Conservation (phyloP, 2,113 vertebrate genomes). For the Anguilla japonica region DNA sequence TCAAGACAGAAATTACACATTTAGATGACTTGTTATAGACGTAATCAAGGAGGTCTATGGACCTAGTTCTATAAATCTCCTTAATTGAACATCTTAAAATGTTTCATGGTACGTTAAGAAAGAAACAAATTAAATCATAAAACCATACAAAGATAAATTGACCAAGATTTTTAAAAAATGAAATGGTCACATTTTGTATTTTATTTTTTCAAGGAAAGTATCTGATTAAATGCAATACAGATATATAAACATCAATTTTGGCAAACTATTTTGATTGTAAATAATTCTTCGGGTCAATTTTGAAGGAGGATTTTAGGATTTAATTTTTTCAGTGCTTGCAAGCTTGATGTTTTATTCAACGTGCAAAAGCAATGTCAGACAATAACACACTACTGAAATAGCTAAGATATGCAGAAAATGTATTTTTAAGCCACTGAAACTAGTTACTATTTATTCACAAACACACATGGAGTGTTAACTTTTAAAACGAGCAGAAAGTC, state of each 20-base stretch:
- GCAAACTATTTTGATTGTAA: not conserved
- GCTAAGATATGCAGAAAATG: not conserved
- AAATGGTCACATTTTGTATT: not conserved
- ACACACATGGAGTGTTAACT: not conserved
- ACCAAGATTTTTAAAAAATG: not conserved
- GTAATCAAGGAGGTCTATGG: not conserved
- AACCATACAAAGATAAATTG: not conserved
- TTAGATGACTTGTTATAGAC: not conserved
- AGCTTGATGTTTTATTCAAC: not conserved
- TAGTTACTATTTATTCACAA: not conserved
- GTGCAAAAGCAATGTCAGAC: not conserved
- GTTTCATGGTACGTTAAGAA: not conserved
- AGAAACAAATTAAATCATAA: not conserved
- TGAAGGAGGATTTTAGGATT: not conserved
- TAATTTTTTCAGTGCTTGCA: not conserved
- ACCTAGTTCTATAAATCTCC: not conserved
- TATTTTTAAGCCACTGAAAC: not conserved
- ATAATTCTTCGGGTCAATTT: not conserved
- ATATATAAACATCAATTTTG: not conserved
- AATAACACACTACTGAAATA: not conserved
- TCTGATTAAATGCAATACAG: too few species aligned
- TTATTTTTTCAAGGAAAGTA: not conserved
- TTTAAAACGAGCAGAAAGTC: not conserved
- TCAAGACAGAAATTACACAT: not conserved
- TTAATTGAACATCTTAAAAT: not conserved